Conservation (phyloP, 2,113 vertebrate species). For the Galemys pyrenaicus region DNA sequence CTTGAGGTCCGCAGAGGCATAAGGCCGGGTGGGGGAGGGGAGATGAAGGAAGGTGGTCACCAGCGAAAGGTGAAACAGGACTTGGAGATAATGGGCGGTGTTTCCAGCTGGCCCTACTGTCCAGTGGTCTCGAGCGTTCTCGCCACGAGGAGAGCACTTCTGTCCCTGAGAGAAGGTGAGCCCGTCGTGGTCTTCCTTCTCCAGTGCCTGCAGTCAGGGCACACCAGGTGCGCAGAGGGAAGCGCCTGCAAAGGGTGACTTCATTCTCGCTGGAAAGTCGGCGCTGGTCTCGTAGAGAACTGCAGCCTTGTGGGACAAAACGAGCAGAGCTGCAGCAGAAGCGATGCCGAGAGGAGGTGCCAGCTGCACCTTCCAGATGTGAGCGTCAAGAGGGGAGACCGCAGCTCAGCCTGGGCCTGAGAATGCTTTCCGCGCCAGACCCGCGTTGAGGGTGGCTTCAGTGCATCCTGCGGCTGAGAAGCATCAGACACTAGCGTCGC, state of each 20-base stretch:
- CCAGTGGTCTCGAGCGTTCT: too few relatives aligned
- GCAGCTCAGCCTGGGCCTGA: neutral
- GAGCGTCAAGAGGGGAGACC: neutral
- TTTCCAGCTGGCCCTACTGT: too few relatives aligned
- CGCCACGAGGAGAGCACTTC: too few relatives aligned
- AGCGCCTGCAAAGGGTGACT: neutral
- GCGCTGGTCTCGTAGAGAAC: constrained; percentile 14
- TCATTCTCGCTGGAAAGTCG: constrained; percentile 37
- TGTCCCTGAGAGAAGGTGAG: too few relatives aligned
- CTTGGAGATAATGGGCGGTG: too few relatives aligned
- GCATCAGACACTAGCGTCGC: neutral
- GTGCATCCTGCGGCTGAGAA: neutral
- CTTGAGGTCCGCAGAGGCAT: too few relatives aligned
- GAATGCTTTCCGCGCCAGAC: neutral
- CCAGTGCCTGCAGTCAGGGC: too few relatives aligned
- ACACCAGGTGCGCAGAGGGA: too few relatives aligned
- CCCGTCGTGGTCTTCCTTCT: too few relatives aligned
- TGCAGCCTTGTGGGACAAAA: neutral
- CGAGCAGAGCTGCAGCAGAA: neutral
- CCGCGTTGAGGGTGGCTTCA: neutral
- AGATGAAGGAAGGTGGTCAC: too few relatives aligned
- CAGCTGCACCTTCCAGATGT: neutral
- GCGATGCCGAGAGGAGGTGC: neutral
- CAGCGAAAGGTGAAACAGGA: too few relatives aligned
- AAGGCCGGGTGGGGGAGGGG: too few relatives aligned